Base-by-base conservation (phyloP, 2,888 invertebrate genomes). In the Lepetodrilus schrolli region DNA sequence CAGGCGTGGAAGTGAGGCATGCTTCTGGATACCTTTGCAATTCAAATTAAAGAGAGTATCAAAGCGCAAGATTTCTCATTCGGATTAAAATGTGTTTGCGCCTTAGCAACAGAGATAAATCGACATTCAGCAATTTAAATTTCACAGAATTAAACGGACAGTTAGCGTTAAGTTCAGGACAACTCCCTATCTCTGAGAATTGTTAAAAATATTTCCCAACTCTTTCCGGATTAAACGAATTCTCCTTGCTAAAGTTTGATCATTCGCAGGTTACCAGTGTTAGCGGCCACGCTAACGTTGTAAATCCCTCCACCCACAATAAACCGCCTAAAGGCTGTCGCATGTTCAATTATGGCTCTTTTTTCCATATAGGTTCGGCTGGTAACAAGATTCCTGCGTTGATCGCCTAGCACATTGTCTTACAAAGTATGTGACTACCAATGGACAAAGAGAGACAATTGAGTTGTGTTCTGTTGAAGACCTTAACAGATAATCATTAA, bases 401-500 rank as follows among this genome's bases (percentile, higher is more conserved):
- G 43, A 43, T 43, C 43, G 43, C 13, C 43, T 43, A 43, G 17
- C 43, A 43, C 43, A 43, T 43, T 43, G 43, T 43, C 43, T 43
- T 43, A 17, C n/a, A 43, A 17, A 43, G 43, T 43, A 43, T 13
- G 17, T 43, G 43, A 43, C 43, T 43, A 43, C 17, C 43, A 43
- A 17, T 17, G 17, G 13, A 43, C 43, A 17, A 8, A 17, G 34
- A 17, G 58, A 58, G 58, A 58, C 34, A 58, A 30, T 58, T 10
- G 58, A 34, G 34, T 30, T 58, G 34, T 58, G 43, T 58, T 30
- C 30, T 58, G 34, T 5, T 23, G 34, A 58, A 17, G 58, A 58
- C 23, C 26, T 21, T 8, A 58, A 34, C 58, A 30, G 58, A 58
- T 58, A 58, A n/a, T 58, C 58, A 17, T 34, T 58, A 58, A 58